Conservation (phyloP, 2,797 vertebrate species). For the Mareca strepera region DNA sequence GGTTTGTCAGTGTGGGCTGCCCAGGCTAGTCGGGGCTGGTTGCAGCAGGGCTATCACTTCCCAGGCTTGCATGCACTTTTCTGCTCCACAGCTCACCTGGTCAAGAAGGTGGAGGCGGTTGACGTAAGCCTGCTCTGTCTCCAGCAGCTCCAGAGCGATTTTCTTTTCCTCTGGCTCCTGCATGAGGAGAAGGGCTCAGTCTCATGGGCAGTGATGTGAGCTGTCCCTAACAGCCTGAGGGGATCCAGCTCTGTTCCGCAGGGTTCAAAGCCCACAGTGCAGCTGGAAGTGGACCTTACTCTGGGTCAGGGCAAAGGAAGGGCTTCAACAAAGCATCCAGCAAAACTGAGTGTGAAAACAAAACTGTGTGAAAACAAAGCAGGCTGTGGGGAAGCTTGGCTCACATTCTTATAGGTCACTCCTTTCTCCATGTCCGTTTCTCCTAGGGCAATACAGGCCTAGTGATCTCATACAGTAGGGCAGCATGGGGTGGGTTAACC, state of each 20-base stretch:
- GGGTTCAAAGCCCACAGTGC: background rate
- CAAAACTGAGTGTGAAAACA: background rate
- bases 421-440: background rate
- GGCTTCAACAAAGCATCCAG: background rate
- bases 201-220: fast-evolving
- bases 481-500: background rate
- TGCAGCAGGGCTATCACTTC: background rate
- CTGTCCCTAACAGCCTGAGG: background rate
- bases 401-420: background rate
- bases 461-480: fast-evolving
- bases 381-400: background rate
- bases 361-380: background rate
- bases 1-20: background rate
- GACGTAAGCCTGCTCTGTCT: slow-evolving; percentile 89
- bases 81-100: slow-evolving; percentile 79
- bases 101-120: slow-evolving; percentile 87
- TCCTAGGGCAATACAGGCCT: background rate
- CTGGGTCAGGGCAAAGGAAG: background rate
- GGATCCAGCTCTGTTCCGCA: background rate
- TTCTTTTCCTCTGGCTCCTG: slow-evolving; percentile 81
- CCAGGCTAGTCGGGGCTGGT: fast-evolving
- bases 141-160: slow-evolving; percentile 86
- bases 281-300: background rate
- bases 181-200: background rate
- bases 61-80: background rate